Evolutionary conservation across 2,888 invertebrate species (phyloP), one percentile per base, ranked within the genome.

Genomic region (Dryococelus australis): DNA sequence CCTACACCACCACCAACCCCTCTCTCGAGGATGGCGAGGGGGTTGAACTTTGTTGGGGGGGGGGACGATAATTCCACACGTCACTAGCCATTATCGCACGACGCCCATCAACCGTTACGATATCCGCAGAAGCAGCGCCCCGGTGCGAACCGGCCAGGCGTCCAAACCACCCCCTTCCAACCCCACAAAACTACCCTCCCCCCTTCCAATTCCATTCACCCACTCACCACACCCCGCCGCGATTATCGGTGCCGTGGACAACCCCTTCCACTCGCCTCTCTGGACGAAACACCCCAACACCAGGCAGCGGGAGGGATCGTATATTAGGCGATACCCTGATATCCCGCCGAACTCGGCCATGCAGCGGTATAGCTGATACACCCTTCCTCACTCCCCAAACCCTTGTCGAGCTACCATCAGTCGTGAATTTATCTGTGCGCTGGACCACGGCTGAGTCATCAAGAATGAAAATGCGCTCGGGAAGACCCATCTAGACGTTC

Each of bases 21-120:
- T 20, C 8, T 16, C 65, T 24, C 20, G n/a, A 24, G 24, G 65
- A 3, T 12, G 20, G 24, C 1, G 4, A 24, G 65, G 2, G 65
- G 65, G 65, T 8, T n/a, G n/a, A n/a, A n/a, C n/a, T n/a, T n/a
- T n/a, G n/a, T n/a, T 20, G 65, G 65, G 65, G 65, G 65, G 20
- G 8, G 0, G 65, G 65, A 65, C 65, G 65, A 65, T 65, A 65
- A 65, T 65, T 65, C 65, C 65, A 65, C 65, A 65, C 65, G 65
- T 65, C 65, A 65, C 65, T 65, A n/a, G n/a, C 65, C 65, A 65
- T 65, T 65, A 65, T 65, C 65, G 24, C 65, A n/a, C 65, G 65
- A 65, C 65, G 65, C 65, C 65, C 65, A 65, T 65, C 65, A 65
- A 65, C 65, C 65, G 65, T 65, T 65, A 65, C 65, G 65, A 65